Percentiles rank a stretch among this genome's conserved stretches.
phyloP scores from a whole-genome alignment of 30 jellyfish, hydroid and myxozoan genomes.

The Chrysaora quinquecirrha region DNA sequence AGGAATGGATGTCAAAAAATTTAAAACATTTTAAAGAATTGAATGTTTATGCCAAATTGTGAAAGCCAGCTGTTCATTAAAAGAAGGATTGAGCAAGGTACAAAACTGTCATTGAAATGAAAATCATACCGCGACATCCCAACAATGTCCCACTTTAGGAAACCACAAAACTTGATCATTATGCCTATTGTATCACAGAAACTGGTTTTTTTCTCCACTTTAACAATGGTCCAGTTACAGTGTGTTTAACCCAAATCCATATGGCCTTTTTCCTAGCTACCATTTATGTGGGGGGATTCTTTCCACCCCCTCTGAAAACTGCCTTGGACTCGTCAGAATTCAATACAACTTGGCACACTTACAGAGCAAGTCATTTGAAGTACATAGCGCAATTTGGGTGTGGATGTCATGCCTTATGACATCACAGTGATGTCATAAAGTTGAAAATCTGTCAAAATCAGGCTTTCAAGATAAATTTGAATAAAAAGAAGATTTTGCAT shows the following conservation, averaged over 20 bases:
- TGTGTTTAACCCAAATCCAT: constrained; percentile 1
- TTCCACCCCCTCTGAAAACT: constrained; percentile 5
- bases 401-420: constrained; percentile 4
- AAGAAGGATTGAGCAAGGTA: constrained; percentile 6
- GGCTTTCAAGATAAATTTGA: neutral
- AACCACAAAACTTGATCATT: neutral
- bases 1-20: constrained; percentile 12
- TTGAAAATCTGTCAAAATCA: neutral
- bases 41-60: constrained; percentile 15
- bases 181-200: constrained; percentile 1
- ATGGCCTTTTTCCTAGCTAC: constrained; percentile 4
- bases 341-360: constrained; percentile 2
- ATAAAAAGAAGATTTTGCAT: neutral
- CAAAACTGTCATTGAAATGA: constrained; percentile 1
- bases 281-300: neutral
- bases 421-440: constrained; percentile 1
- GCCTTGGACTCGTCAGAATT: constrained; percentile 5
- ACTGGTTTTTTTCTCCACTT: neutral
- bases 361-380: neutral
- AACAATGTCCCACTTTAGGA: neutral
- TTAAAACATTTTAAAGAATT: constrained; percentile 5
- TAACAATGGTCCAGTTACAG: constrained; percentile 2
- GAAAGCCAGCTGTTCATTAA: constrained; percentile 4
- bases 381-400: constrained; percentile 1
- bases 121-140: constrained; percentile 4